These are phyloP conservation scores for Ephestia elutella DNA, from an alignment of 1,140 invertebrate species.

Conservation along the genomic window DNA sequence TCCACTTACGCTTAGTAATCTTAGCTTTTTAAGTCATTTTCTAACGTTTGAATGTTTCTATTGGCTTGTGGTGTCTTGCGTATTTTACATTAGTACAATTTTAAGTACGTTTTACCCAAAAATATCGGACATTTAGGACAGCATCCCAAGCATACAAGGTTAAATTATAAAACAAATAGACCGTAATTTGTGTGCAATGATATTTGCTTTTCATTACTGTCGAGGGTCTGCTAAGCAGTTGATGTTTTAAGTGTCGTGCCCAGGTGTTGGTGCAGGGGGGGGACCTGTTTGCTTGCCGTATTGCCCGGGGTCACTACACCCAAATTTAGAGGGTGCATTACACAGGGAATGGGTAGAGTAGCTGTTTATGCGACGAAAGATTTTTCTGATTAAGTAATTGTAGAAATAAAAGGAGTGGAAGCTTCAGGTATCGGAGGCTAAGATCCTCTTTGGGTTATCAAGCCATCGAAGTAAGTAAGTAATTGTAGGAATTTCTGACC, in stretches of 20 bases:
- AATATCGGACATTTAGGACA: neutral
- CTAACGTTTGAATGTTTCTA: no score
- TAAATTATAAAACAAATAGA: conserved; percentile 1
- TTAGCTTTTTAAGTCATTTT: no score
- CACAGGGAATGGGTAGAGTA: conserved; percentile 28
- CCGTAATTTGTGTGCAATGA: neutral
- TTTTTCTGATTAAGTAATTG: no score
- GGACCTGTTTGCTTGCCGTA: conserved; percentile 46
- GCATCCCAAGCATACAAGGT: neutral
- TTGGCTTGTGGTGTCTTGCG: no score
- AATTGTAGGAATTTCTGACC: no score
- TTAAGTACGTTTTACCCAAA: neutral
- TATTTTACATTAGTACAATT: no score
- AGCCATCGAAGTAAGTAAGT: no score
- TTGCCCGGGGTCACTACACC: conserved; percentile 53
- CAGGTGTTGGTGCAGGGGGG: conserved; percentile 44
- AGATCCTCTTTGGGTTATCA: no score
- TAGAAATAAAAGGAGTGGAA: no score
- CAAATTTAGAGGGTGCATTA: conserved; percentile 44
- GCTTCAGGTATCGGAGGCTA: no score
- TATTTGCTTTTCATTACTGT: conserved; percentile 14
- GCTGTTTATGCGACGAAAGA: no score
- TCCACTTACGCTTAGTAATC: no score
- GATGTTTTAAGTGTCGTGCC: conserved; percentile 37
- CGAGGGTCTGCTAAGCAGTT: conserved; percentile 25